Evolutionary conservation across 2,797 vertebrate genomes (phyloP).

Genomic region (Sarcophilus harrisii): DNA sequence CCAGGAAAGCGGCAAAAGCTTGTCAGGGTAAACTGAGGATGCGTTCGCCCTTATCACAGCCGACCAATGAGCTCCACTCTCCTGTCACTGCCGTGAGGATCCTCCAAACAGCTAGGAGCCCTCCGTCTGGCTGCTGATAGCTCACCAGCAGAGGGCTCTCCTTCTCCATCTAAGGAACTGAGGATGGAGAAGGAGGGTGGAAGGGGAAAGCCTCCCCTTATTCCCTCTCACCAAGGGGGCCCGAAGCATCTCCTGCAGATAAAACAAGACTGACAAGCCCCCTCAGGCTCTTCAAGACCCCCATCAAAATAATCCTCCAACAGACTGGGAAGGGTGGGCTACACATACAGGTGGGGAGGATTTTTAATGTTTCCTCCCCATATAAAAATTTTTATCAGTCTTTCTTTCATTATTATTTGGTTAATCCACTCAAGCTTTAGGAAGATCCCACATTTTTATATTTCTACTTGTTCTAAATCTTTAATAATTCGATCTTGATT

Average conservation of each 20-base stretch:
- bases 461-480: background rate
- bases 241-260: background rate
- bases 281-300: background rate
- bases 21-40: background rate
- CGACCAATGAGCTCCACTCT: no score
- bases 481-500: no score
- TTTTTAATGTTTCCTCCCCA: background rate
- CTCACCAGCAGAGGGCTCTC: background rate
- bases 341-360: background rate
- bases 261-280: background rate
- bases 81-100: background rate
- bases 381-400: background rate
- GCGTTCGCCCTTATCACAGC: rapidly evolving
- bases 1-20: rapidly evolving
- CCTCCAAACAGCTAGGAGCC: background rate
- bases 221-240: background rate
- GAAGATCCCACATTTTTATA: background rate
- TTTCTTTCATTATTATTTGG: background rate
- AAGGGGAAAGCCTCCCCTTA: background rate
- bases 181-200: background rate
- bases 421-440: background rate
- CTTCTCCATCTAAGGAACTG: background rate
- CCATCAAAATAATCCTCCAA: background rate
- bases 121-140: background rate
- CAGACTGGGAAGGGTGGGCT: background rate